Conservation (phyloP, 2,888 invertebrate species). For the Gymnoscelis rufifasciata region DNA sequence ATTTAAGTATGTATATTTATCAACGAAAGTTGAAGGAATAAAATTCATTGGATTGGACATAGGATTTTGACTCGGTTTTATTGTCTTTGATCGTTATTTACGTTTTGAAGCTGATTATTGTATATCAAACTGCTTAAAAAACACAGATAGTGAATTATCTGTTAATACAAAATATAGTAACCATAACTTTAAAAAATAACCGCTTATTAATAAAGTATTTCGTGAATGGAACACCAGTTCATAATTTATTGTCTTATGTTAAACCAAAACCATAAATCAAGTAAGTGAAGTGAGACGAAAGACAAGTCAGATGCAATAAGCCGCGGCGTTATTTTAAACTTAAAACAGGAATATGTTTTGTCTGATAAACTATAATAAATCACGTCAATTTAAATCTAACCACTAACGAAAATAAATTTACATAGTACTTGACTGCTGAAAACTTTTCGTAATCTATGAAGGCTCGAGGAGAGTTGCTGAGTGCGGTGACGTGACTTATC, state of each 20-base stretch:
- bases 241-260: constrained; percentile 1
- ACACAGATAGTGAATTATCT: too few species aligned
- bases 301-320: constrained; percentile 27
- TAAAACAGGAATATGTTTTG: constrained; percentile 33
- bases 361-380: constrained; percentile 42
- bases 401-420: constrained; percentile 37
- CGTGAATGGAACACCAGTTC: background rate
- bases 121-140: too few species aligned
- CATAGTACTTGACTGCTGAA: constrained; percentile 23
- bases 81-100: too few species aligned
- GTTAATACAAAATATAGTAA: too few species aligned
- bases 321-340: constrained; percentile 33
- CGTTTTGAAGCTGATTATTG: too few species aligned
- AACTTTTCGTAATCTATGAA: constrained; percentile 24
- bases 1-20: too few species aligned
- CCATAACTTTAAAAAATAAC: background rate
- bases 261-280: constrained; percentile 7
- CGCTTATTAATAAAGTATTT: background rate
- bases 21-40: too few species aligned
- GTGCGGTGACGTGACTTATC: constrained; percentile 64
- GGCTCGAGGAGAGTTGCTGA: constrained; percentile 31
- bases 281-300: constrained; percentile 13
- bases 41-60: too few species aligned
- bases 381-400: constrained; percentile 45
- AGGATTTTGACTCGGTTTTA: too few species aligned